A percentile compares a stretch with the other conserved stretches of the same genome.
phyloP scores from a whole-genome alignment of 2,113 vertebrate genomes.

The Antechinus stuartii region DNA sequence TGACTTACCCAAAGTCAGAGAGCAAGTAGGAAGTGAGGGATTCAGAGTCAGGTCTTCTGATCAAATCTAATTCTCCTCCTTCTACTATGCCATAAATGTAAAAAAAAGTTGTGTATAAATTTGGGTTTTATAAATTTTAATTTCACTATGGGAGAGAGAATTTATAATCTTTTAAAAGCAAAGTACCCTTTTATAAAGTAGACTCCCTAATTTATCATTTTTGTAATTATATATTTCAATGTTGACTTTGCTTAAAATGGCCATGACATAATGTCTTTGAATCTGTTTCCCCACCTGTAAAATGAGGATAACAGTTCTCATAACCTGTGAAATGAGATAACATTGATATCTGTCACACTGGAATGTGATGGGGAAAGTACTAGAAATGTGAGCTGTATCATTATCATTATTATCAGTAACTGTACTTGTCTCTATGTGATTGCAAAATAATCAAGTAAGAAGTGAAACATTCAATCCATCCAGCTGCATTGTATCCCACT shows the following conservation, averaged over 20 bases:
- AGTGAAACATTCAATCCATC: too few species aligned
- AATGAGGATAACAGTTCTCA: background rate
- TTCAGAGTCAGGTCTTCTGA: background rate
- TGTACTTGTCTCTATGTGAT: too few species aligned
- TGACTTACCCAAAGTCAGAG: background rate
- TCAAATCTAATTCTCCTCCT: background rate
- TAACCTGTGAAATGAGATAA: background rate
- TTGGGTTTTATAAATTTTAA: slow-evolving; percentile 41
- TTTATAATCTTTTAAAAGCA: slow-evolving; percentile 43
- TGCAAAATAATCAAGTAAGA: too few species aligned
- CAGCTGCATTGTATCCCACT: too few species aligned
- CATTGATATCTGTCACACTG: background rate
- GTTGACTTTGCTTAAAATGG: slow-evolving; percentile 6
- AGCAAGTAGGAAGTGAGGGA: background rate
- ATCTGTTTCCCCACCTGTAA: background rate
- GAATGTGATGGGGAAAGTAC: too few species aligned
- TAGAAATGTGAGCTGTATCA: too few species aligned
- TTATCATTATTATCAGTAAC: too few species aligned
- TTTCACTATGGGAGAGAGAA: background rate
- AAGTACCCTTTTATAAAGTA: background rate
- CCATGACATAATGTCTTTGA: background rate
- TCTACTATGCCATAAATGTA: background rate
- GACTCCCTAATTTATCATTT: slow-evolving; percentile 38
- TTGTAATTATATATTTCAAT: slow-evolving; percentile 9
- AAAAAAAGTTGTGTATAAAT: slow-evolving; percentile 1